Conservation (phyloP, 2,888 invertebrate genomes). For the Carterocephalus palaemon region DNA sequence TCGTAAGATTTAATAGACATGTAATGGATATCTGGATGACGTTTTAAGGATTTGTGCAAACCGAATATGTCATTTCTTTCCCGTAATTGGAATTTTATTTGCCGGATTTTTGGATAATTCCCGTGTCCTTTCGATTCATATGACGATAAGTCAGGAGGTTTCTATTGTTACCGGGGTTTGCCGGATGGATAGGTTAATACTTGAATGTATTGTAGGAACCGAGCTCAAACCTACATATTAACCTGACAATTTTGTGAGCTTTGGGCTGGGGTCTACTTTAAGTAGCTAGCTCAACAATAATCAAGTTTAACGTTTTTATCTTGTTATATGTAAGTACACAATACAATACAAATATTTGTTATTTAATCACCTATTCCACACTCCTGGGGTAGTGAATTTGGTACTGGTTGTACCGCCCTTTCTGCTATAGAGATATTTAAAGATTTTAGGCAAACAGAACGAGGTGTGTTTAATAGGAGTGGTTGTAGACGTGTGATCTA, state of each 20-base stretch:
- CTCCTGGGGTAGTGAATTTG: too few species aligned
- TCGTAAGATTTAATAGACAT: conserved; percentile 80
- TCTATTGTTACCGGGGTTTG: conserved; percentile 32
- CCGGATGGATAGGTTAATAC: too few species aligned
- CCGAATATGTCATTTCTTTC: conserved; percentile 77
- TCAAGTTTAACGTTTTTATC: too few species aligned
- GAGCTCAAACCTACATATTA: too few species aligned
- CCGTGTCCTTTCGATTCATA: conserved; percentile 48
- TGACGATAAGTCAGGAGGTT: conserved; percentile 31
- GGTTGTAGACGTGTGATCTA: conserved; percentile 52
- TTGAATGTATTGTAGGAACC: too few species aligned
- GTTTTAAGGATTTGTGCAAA: conserved; percentile 79
- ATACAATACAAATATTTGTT: too few species aligned
- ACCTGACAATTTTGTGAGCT: too few species aligned
- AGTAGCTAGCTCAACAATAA: too few species aligned
- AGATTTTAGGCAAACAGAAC: conserved; percentile 2
- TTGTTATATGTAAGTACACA: too few species aligned
- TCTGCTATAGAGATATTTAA: conserved; percentile 4
- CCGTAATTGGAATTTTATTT: conserved; percentile 76
- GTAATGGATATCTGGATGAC: conserved; percentile 80
- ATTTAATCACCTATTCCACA: too few species aligned
- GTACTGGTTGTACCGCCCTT: too few species aligned
- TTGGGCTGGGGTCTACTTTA: too few species aligned
- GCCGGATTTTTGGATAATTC: conserved; percentile 70
- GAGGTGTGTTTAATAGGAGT: conserved; percentile 3